Base-by-base conservation (phyloP, 2,113 vertebrate species). In the Entelurus aequoreus region DNA sequence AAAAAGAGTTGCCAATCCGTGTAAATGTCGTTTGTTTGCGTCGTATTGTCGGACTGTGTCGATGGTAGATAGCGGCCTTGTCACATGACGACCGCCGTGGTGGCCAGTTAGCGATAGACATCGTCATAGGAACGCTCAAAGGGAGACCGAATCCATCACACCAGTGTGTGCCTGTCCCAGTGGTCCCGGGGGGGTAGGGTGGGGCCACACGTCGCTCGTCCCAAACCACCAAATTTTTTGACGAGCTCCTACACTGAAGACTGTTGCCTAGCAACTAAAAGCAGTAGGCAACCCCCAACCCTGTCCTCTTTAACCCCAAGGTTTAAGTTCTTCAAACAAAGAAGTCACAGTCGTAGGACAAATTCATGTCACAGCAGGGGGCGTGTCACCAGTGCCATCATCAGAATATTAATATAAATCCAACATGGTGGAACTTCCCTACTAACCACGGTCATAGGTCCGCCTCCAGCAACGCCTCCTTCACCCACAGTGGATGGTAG, bases 111-210 rank as follows among this genome's bases (percentile, higher is more conserved):
- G 55, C 11, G 77, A 74, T 81, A 68, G 75, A 92, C 89, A 91
- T 93, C 78, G 77, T 79, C 94, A 57, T 19, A 16, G 16, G 38
- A 57, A 57, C 38, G 55, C 38, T 57, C 38, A n/a, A 42, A 57
- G 42, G 55, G 75, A 86, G 76, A 78, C 81, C 80, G 65, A 70
- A 60, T 74, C 73, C 77, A 79, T 86, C 94, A 95, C 93, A 94
- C 96, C 96, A 94, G 95, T 94, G 94, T 97, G 96, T 95, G 94
- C 96, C 96, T 99, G 95, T 94, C 94, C 87, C 87, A 91, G 92
- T 92, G 93, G 89, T 91, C 93, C 79, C 73, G 47, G 52, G 73
- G 28, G 35, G 52, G 77, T 46, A 46, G 42, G 42, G 63, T 12
- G 72, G 74, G 69, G 71, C 11, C 42, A 46, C 9, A 12, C 42